Evolutionary conservation across 2,113 vertebrate species (phyloP).

Genomic region (Thinocorus orbignyianus): DNA sequence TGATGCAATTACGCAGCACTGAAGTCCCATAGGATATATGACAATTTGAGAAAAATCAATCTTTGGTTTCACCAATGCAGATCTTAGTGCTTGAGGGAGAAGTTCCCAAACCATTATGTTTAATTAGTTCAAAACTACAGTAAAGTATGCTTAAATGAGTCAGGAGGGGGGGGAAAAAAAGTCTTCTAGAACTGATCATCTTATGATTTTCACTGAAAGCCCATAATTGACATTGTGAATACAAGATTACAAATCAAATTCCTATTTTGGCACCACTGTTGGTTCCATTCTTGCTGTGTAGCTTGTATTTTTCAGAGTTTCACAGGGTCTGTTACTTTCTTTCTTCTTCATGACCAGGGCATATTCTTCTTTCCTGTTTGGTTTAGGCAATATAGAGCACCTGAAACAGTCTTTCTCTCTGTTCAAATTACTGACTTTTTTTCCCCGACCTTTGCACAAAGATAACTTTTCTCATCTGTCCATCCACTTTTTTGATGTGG

Average conservation of each 20-base stretch:
- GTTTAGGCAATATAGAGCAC: background rate
- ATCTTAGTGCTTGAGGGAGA: background rate
- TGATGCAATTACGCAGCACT: background rate
- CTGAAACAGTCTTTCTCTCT: background rate
- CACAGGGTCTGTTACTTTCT: background rate
- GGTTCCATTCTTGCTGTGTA: background rate
- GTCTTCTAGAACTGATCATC: background rate
- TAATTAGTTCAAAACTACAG: background rate
- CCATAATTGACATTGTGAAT: background rate
- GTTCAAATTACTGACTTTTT: background rate
- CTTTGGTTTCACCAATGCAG: background rate
- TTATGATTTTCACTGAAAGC: background rate
- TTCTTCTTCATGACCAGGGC: background rate
- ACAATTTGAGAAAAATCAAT: background rate
- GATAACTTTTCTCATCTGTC: background rate
- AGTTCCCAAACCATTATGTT: background rate
- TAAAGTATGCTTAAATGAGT: background rate
- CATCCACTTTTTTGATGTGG: background rate
- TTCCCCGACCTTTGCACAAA: background rate
- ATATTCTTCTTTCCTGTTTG: background rate
- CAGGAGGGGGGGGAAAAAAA: background rate
- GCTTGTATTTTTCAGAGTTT: background rate
- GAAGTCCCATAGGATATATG: background rate
- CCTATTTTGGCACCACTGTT: background rate
- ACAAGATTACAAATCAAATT: too few species aligned